A percentile compares a stretch with the other conserved stretches of the same genome.
Conservation (phyloP, 2,797 vertebrate species). For the Miichthys miiuy region DNA sequence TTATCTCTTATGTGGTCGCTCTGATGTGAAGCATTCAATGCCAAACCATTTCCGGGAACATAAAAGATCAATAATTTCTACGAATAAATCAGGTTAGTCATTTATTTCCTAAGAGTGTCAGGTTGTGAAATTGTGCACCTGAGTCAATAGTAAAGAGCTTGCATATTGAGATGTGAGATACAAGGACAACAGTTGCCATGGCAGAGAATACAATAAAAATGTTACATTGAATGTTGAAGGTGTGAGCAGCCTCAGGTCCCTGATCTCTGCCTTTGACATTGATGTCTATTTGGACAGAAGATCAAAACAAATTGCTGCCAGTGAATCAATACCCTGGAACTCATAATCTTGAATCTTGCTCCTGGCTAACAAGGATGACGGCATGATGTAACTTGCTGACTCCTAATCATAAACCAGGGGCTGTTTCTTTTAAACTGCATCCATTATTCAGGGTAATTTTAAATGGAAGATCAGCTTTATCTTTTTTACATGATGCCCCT, state of each 20-base stretch:
- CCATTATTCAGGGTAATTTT: slow-evolving; percentile 16
- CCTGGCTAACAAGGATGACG: slow-evolving; percentile 18
- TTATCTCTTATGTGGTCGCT: slow-evolving; percentile 44
- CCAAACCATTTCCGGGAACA: slow-evolving; percentile 18
- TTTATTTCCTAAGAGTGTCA: slow-evolving; percentile 19
- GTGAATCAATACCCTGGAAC: slow-evolving; percentile 50
- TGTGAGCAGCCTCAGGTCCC: slow-evolving; percentile 16
- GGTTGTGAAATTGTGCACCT: slow-evolving; percentile 45
- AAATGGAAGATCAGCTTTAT: slow-evolving; percentile 25
- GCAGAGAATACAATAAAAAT: slow-evolving; percentile 40
- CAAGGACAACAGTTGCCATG: slow-evolving; percentile 47
- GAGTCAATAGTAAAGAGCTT: slow-evolving; percentile 32
- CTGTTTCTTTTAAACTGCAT: slow-evolving; percentile 33
- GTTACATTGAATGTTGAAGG: slow-evolving; percentile 9
- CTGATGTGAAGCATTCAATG: slow-evolving; percentile 38
- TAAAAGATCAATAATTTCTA: slow-evolving; percentile 34
- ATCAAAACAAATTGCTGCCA: slow-evolving; percentile 55
- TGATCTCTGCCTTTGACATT: slow-evolving; percentile 34
- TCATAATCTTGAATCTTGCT: slow-evolving; percentile 31
- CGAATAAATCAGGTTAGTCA: slow-evolving; percentile 4
- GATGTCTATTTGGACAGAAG: slow-evolving; percentile 27
- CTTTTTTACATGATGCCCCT: neutral
- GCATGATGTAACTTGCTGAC: slow-evolving; percentile 50
- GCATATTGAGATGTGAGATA: slow-evolving; percentile 3
- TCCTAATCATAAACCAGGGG: slow-evolving; percentile 18